Percentiles rank a stretch among this genome's conserved stretches.
phyloP scores from a whole-genome alignment of 2,888 invertebrate species.

The Amphipoea oculea region DNA sequence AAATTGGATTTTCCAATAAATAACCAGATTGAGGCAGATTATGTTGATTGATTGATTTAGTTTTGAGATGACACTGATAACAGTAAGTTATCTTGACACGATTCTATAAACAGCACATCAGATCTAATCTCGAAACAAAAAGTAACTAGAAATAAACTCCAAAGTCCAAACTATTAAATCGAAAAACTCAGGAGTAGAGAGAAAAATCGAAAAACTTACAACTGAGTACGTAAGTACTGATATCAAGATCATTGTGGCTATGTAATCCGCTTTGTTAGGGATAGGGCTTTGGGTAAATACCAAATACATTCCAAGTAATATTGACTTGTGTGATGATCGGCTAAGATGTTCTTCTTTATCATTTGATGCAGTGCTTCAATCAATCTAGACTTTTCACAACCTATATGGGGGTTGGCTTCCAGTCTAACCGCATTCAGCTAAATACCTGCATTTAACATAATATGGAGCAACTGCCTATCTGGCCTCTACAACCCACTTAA shows the following conservation, averaged over 20 bases:
- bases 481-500: too few species aligned
- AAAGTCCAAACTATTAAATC: constrained; percentile 41
- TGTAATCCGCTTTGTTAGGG: constrained; percentile 62
- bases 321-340: too few species aligned
- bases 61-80: constrained; percentile 11
- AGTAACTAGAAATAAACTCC: neutral
- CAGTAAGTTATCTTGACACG: neutral
- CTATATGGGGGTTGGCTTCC: too few species aligned
- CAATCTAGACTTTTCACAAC: too few species aligned
- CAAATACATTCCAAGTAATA: neutral
- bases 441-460: too few species aligned
- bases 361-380: neutral
- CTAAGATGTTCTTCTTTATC: neutral
- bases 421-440: too few species aligned
- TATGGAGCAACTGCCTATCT: too few species aligned
- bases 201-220: constrained; percentile 65
- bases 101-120: constrained; percentile 5
- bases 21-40: neutral
- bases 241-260: constrained; percentile 52
- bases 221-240: constrained; percentile 45
- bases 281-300: constrained; percentile 14
- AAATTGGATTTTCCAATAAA: constrained; percentile 1
- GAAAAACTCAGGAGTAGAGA: constrained; percentile 45
- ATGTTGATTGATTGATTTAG: constrained; percentile 26
- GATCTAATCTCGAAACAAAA: neutral